Evolutionary conservation across 1,140 invertebrate genomes (phyloP).

Genomic region (Papilio xuthus): DNA sequence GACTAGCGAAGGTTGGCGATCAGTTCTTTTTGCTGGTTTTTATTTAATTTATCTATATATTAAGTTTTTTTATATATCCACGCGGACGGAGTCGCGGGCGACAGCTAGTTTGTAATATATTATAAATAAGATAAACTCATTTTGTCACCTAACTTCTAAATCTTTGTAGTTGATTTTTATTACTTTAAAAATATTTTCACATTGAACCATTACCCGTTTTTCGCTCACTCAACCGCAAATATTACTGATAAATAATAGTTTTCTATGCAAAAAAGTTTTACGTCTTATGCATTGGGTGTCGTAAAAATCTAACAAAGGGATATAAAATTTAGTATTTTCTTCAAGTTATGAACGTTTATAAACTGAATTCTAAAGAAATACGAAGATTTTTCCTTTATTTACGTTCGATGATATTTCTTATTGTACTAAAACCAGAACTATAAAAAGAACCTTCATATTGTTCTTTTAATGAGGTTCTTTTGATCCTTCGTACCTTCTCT

Average conservation of each 20-base stretch:
- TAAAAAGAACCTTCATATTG: neutral
- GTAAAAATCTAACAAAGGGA: conserved; percentile 19
- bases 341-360: conserved; percentile 14
- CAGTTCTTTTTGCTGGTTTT: too few relatives aligned
- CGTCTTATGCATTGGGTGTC: conserved; percentile 14
- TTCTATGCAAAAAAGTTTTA: conserved; percentile 13
- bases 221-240: neutral
- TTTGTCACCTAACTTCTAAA: too few relatives aligned
- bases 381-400: neutral
- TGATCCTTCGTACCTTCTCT: neutral
- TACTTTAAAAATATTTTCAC: neutral
- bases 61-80: too few relatives aligned
- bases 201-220: neutral
- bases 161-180: too few relatives aligned
- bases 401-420: neutral
- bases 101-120: too few relatives aligned
- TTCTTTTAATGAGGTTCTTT: neutral
- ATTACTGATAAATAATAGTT: neutral
- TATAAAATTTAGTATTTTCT: conserved; percentile 6
- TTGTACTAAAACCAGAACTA: too few relatives aligned
- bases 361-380: neutral
- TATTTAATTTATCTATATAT: too few relatives aligned
- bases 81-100: too few relatives aligned
- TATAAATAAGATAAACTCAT: too few relatives aligned
- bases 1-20: too few relatives aligned